Evolutionary conservation across 2,888 invertebrate genomes (phyloP).

Genomic region (Stenchaetothrips biformis): DNA sequence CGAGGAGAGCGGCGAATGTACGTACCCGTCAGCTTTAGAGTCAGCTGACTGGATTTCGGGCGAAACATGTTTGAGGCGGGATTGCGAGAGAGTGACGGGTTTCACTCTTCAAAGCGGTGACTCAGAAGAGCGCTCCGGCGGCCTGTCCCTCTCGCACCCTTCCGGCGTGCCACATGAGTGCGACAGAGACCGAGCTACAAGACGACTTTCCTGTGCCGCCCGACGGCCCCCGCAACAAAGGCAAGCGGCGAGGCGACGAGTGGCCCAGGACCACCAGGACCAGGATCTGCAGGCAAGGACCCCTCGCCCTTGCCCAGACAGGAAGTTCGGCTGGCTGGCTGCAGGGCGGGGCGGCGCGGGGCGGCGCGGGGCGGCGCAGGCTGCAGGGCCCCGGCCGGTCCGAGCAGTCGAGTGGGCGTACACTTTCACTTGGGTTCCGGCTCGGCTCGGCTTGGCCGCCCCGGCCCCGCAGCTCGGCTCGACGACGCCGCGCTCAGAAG

Average conservation of each 20-base stretch:
- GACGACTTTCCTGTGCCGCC: neutral
- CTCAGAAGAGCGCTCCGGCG: too few species aligned
- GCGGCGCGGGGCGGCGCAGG: too few species aligned
- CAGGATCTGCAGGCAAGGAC: neutral
- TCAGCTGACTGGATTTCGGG: too few species aligned
- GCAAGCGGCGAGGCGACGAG: neutral
- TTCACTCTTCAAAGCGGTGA: too few species aligned
- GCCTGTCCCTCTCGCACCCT: too few species aligned
- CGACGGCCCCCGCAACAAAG: too few species aligned
- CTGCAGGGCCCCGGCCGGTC: neutral
- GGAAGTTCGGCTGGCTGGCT: neutral
- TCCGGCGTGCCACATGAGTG: neutral
- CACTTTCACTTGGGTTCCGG: constrained; percentile 38
- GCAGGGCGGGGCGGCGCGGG: neutral
- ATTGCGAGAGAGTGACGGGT: too few species aligned
- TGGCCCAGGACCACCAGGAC: neutral
- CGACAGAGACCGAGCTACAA: neutral
- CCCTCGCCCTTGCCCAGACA: neutral
- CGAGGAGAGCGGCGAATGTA: too few species aligned
- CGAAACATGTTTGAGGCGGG: too few species aligned
- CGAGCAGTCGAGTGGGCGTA: constrained; percentile 7
- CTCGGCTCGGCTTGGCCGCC: constrained; percentile 39
- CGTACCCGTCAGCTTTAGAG: too few species aligned
- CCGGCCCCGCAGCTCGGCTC: neutral
- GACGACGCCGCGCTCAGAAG: neutral